These are phyloP conservation scores for Sternotherus odoratus DNA, from an alignment of 2,797 vertebrate genomes.

Conservation along the genomic window DNA sequence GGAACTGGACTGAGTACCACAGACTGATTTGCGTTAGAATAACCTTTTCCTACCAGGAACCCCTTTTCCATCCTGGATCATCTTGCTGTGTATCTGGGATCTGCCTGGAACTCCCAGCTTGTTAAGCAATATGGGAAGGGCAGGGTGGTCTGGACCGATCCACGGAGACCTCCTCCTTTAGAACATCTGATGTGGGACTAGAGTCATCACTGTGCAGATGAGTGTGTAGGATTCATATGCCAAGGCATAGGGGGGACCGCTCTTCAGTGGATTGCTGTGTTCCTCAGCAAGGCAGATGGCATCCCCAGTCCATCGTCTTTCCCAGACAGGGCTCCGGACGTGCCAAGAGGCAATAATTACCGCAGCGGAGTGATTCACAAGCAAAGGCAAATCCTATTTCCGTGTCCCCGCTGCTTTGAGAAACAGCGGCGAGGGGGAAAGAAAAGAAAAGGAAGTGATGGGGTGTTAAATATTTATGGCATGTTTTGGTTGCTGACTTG, in stretches of 20 bases:
- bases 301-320: slow-evolving; percentile 21
- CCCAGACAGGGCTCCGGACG: background rate
- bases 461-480: slow-evolving; percentile 79
- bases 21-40: background rate
- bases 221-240: background rate
- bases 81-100: background rate
- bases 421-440: slow-evolving; percentile 60
- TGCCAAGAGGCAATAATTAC: slow-evolving; percentile 65
- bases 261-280: background rate
- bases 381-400: slow-evolving; percentile 70
- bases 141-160: background rate
- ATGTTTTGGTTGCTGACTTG: slow-evolving; percentile 76
- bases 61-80: background rate
- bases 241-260: background rate
- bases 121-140: background rate
- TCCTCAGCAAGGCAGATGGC: background rate
- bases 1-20: background rate
- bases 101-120: background rate
- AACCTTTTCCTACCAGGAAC: rapidly evolving
- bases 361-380: slow-evolving; percentile 44
- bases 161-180: background rate
- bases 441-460: slow-evolving; percentile 48
- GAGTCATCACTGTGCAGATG: background rate
- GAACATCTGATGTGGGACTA: background rate
- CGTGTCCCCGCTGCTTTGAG: slow-evolving; percentile 64